Evolutionary conservation across 2,888 invertebrate genomes (phyloP).

Genomic region (Atethmia centrago): DNA sequence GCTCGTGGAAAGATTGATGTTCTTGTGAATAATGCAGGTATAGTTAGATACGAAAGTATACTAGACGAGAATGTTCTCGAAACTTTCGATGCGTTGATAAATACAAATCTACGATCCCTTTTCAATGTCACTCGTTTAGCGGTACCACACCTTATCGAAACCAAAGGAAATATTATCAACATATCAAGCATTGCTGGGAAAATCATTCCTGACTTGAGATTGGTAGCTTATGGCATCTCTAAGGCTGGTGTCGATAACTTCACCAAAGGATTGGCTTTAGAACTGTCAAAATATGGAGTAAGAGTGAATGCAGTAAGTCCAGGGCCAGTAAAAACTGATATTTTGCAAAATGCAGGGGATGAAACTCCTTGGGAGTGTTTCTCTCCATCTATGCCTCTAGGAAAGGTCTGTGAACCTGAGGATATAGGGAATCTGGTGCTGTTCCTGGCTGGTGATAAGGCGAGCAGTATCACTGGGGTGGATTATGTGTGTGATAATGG

Average conservation of each 20-base stretch:
- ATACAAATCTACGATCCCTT: conserved; percentile 69
- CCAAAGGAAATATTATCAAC: conserved; percentile 74
- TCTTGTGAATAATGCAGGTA: conserved; percentile 73
- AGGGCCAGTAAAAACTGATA: conserved; percentile 69
- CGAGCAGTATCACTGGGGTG: conserved; percentile 68
- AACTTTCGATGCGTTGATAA: conserved; percentile 71
- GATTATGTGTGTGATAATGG: conserved; percentile 71
- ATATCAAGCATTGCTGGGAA: conserved; percentile 71
- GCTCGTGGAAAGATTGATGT: conserved; percentile 69
- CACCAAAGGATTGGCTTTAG: conserved; percentile 93
- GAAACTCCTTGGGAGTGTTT: conserved; percentile 81
- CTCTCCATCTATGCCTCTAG: conserved; percentile 55
- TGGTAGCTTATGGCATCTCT: conserved; percentile 91
- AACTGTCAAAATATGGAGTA: conserved; percentile 66
- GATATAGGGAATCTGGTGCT: conserved; percentile 71
- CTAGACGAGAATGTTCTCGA: conserved; percentile 58
- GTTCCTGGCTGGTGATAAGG: conserved; percentile 71
- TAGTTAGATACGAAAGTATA: conserved; percentile 56
- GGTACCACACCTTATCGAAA: conserved; percentile 68
- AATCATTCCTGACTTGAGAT: conserved; percentile 25
- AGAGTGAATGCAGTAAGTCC: conserved; percentile 69
- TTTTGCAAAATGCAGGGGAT: conserved; percentile 87
- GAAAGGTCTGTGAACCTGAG: conserved; percentile 66
- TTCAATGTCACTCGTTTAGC: conserved; percentile 70
- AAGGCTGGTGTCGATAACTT: conserved; percentile 95